These are phyloP conservation scores for Podilymbus podiceps DNA, from an alignment of 2,113 vertebrate species.

Conservation along the genomic window DNA sequence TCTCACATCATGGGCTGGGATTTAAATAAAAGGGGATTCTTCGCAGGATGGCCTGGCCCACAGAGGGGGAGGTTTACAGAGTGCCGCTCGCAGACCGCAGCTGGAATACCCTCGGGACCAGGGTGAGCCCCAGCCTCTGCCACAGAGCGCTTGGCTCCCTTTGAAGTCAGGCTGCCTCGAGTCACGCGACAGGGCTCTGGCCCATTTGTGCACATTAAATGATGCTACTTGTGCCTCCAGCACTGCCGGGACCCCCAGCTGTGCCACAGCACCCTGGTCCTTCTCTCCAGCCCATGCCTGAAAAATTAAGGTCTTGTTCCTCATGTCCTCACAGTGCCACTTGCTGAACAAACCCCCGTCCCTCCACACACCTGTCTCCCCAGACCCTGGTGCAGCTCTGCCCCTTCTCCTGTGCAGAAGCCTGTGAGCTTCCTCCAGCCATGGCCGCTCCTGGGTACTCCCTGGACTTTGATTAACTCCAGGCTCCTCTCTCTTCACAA, in stretches of 20 bases:
- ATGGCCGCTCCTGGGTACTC: background rate
- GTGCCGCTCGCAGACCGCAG: background rate
- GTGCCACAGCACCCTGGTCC: background rate
- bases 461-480: background rate
- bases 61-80: rapidly evolving
- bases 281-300: background rate
- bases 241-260: background rate
- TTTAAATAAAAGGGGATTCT: background rate
- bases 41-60: background rate
- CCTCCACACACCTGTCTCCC: rapidly evolving
- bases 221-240: background rate
- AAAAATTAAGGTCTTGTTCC: background rate
- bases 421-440: background rate
- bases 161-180: background rate
- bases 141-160: background rate
- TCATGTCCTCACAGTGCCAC: background rate
- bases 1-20: background rate
- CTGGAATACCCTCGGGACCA: rapidly evolving
- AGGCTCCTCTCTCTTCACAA: background rate
- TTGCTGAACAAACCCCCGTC: background rate
- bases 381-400: background rate
- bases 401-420: background rate
- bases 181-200: background rate
- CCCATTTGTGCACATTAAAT: background rate
- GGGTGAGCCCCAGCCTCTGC: background rate